phyloP scores from a whole-genome alignment of 2,113 vertebrate species.

The Lampris incognitus region DNA sequence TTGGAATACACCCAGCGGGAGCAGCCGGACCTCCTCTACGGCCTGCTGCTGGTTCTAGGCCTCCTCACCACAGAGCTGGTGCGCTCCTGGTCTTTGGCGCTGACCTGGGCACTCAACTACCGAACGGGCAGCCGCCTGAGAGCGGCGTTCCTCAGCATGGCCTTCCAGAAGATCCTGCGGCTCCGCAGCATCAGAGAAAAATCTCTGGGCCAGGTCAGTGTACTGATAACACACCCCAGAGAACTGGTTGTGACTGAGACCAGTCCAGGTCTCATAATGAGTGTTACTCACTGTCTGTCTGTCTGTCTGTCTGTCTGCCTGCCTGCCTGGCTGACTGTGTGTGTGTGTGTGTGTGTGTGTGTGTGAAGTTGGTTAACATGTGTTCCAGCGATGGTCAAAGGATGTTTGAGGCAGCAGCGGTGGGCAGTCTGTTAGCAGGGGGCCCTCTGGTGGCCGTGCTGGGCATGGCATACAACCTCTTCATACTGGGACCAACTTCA shows the following conservation, averaged over 20 bases:
- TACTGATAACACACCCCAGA: too few relatives aligned
- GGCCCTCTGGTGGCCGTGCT: constrained; percentile 91
- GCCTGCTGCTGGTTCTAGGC: constrained; percentile 91
- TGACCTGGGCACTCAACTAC: constrained; percentile 95
- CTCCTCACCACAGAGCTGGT: constrained; percentile 89
- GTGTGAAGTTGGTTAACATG: constrained; percentile 89
- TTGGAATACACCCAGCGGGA: constrained; percentile 90
- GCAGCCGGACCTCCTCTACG: constrained; percentile 87
- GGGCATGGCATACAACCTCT: constrained; percentile 90
- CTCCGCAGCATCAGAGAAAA: constrained; percentile 91
- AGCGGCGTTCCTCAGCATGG: constrained; percentile 91
- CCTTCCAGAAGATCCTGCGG: constrained; percentile 91
- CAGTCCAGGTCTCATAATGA: neutral
- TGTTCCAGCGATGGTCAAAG: constrained; percentile 92
- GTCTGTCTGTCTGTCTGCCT: neutral
- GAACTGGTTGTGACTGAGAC: neutral
- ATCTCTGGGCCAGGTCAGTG: constrained; percentile 88
- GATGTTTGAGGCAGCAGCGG: constrained; percentile 93
- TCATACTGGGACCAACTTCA: constrained; percentile 90
- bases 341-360: neutral
- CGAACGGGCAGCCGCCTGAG: constrained; percentile 90
- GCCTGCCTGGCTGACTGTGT: neutral
- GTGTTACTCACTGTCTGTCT: neutral
- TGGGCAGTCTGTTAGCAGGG: constrained; percentile 91
- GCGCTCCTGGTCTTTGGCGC: constrained; percentile 92